These are phyloP conservation scores for Ctenopoma multispine DNA, from an alignment of 2,797 vertebrate genomes.

Conservation along the genomic window DNA sequence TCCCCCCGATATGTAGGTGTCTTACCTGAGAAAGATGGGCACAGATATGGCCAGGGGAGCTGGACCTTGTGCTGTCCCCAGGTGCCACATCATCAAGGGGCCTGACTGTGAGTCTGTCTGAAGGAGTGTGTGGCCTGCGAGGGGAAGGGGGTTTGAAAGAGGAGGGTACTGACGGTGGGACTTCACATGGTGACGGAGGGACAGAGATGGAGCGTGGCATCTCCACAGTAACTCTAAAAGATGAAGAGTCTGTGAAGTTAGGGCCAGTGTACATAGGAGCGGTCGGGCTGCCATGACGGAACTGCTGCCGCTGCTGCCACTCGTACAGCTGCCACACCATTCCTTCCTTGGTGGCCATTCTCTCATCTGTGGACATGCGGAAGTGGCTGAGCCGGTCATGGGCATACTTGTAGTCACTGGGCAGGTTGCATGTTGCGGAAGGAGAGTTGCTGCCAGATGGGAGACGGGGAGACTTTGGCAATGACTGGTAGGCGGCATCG, in stretches of 20 bases:
- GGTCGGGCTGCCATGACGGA: slow-evolving; percentile 95
- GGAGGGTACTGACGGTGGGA: slow-evolving; percentile 88
- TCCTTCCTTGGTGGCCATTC: slow-evolving; percentile 92
- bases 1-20: not conserved
- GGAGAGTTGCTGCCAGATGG: slow-evolving; percentile 88
- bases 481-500: slow-evolving; percentile 90
- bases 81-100: slow-evolving; percentile 87
- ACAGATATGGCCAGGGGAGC: slow-evolving; percentile 88
- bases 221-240: slow-evolving; percentile 92
- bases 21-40: slow-evolving; percentile 89
- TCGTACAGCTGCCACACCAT: slow-evolving; percentile 99
- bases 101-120: slow-evolving; percentile 92
- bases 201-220: slow-evolving; percentile 96
- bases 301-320: slow-evolving; percentile 98
- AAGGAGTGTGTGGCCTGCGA: slow-evolving; percentile 94
- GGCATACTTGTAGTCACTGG: slow-evolving; percentile 98
- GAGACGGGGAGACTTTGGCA: slow-evolving; percentile 91
- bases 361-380: slow-evolving; percentile 96
- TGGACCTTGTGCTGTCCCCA: slow-evolving; percentile 85
- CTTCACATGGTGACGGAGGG: slow-evolving; percentile 93
- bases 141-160: slow-evolving; percentile 87
- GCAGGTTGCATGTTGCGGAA: slow-evolving; percentile 86
- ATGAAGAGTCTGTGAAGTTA: slow-evolving; percentile 88
- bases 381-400: slow-evolving; percentile 97
- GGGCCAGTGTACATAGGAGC: slow-evolving; percentile 87